Evolutionary conservation across 2,113 vertebrate species (phyloP).

Genomic region (Chloropsis cyanopogon): DNA sequence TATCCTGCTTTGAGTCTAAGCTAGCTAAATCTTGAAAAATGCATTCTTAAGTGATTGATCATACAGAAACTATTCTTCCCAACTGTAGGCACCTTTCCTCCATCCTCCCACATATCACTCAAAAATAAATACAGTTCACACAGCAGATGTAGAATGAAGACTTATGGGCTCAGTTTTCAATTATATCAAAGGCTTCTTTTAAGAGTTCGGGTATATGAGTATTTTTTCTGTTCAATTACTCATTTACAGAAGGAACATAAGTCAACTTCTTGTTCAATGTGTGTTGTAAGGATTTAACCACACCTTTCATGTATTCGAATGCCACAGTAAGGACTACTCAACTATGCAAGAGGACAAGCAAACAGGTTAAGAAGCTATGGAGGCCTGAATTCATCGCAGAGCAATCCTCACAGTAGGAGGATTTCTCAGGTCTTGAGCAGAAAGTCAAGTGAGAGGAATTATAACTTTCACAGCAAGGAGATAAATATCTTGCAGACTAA

Average conservation of each 20-base stretch:
- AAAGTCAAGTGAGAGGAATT: not conserved
- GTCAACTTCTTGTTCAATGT: not conserved
- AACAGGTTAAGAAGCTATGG: not conserved
- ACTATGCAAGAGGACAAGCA: not conserved
- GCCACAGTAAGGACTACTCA: not conserved
- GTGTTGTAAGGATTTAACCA: not conserved
- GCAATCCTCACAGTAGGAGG: not conserved
- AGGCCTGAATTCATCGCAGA: not conserved
- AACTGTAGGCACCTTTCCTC: not conserved
- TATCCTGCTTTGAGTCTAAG: not conserved
- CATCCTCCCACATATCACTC: not conserved
- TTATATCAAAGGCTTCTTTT: not conserved
- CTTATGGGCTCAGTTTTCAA: not conserved
- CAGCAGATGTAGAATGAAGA: constrained; percentile 16
- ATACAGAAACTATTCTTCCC: not conserved
- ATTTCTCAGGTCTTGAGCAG: not conserved
- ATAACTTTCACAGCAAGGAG: not conserved
- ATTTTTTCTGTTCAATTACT: not conserved
- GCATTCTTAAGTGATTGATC: not conserved
- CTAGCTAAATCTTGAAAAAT: not conserved
- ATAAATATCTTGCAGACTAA: not conserved
- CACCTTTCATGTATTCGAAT: not conserved
- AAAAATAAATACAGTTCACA: constrained; percentile 44
- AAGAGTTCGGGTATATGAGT: not conserved
- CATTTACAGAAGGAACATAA: not conserved